phyloP scores from a whole-genome alignment of 2,113 vertebrate species.

The Charadrius vociferus region DNA sequence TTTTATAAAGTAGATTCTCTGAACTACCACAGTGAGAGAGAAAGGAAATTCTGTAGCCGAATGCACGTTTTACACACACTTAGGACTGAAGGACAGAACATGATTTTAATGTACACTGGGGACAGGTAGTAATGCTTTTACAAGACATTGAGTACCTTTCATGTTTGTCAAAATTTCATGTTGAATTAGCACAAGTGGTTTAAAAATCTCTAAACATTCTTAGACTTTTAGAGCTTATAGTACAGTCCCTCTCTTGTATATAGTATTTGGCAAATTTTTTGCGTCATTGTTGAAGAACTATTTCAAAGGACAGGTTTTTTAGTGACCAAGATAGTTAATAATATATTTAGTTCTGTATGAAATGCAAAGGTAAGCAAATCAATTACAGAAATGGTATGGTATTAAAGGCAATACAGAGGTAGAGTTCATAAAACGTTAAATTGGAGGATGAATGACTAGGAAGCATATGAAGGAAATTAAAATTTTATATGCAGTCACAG shows the following conservation, averaged over 20 bases:
- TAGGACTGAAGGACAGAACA: neutral
- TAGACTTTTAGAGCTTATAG: neutral
- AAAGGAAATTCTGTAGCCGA: neutral
- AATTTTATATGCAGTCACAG: neutral
- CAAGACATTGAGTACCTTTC: neutral
- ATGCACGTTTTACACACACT: neutral
- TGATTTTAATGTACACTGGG: neutral
- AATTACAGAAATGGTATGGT: neutral
- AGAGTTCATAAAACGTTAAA: accelerated
- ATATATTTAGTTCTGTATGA: neutral
- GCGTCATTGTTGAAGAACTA: neutral
- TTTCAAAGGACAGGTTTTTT: neutral
- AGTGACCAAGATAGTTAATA: neutral
- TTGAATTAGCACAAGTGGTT: neutral
- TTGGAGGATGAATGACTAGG: neutral
- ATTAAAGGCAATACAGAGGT: neutral
- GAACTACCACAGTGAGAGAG: neutral
- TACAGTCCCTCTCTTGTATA: neutral
- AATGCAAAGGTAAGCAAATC: neutral
- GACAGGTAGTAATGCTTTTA: neutral
- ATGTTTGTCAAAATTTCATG: neutral
- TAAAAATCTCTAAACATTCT: neutral
- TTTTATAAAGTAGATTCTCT: neutral
- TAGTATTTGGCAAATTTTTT: neutral
- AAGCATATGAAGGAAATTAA: neutral